phyloP scores from a whole-genome alignment of 2,113 vertebrate genomes.

The Hydrolagus affinis region DNA sequence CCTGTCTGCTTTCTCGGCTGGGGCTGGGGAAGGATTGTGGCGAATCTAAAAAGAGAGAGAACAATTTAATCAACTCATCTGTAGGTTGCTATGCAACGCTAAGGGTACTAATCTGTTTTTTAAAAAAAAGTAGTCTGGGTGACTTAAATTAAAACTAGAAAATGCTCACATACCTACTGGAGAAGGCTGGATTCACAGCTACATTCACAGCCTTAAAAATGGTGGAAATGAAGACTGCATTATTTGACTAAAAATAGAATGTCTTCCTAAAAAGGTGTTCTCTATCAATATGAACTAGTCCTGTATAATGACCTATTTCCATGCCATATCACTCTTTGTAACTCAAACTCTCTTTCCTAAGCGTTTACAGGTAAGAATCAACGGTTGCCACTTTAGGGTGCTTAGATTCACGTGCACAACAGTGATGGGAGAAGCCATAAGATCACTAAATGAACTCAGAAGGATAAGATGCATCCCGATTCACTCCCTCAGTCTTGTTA shows the following conservation, averaged over 20 bases:
- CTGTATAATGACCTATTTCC: too few species aligned
- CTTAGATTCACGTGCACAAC: not conserved
- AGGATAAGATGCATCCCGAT: not conserved
- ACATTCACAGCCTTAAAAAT: not conserved
- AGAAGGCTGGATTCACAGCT: not conserved
- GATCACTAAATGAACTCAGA: not conserved
- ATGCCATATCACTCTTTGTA: too few species aligned
- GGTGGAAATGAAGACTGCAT: not conserved
- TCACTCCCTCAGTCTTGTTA: not conserved
- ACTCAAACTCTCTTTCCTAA: too few species aligned
- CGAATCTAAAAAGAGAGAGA: not conserved
- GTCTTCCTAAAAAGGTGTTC: not conserved
- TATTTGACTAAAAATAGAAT: not conserved
- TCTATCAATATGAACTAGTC: too few species aligned
- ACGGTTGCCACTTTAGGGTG: constrained; percentile 3
- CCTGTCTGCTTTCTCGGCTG: not conserved
- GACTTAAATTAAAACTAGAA: not conserved
- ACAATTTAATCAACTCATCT: not conserved
- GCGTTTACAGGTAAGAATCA: not conserved
- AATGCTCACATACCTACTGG: not conserved
- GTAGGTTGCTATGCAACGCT: not conserved
- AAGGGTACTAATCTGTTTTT: not conserved
- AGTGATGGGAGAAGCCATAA: too few species aligned
- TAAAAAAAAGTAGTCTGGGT: not conserved
- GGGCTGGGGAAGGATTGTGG: too few species aligned